Evolutionary conservation across 2,888 invertebrate species (phyloP), one percentile per base, ranked within the genome.

Genomic region (Eulithis testata): DNA sequence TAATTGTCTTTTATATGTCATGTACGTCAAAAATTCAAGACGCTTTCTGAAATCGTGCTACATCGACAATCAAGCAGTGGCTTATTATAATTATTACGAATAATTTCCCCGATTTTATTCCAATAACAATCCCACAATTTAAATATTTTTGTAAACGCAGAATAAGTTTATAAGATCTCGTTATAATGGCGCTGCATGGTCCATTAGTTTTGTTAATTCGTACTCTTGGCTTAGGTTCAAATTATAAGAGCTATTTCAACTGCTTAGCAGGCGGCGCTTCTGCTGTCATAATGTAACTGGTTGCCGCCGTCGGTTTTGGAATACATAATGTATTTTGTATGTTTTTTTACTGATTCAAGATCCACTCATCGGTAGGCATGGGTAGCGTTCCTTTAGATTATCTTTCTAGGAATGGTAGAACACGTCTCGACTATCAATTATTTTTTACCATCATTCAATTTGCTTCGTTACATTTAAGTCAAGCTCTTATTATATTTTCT

Each of bases 191-290:
- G 58, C 63, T 53, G 70, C 57, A 62, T 45, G 61, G 58, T 55
- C 60, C 47, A 65, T 70, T 66, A 64, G 65, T 63, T 66, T 61
- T 40, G 64, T 62, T 64, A 65, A 71, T 61, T 60, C 57, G 60
- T 72, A 70, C 71, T 73, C 67, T 78, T 80, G 81, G 78, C 81
- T 70, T 60, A 61, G 50, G 66, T 76, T 79, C 80, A 80, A 78
- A 72, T 69, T 69, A 66, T 74, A 65, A 68, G 67, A 72, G 72
- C 71, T 74, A 68, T 71, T 68, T 71, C 66, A 73, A 66, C 66
- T 67, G 68, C 66, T 71, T 69, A 67, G 69, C 65, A 70, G 68
- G 73, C 74, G 77, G 74, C 72, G 74, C 75, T 76, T 68, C 68
- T 69, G 54, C 68, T 74, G 70, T 73, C 74, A 73, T 69, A 72